Base-by-base conservation (phyloP, 1,140 invertebrate genomes). In the Kradibia gibbosae region DNA sequence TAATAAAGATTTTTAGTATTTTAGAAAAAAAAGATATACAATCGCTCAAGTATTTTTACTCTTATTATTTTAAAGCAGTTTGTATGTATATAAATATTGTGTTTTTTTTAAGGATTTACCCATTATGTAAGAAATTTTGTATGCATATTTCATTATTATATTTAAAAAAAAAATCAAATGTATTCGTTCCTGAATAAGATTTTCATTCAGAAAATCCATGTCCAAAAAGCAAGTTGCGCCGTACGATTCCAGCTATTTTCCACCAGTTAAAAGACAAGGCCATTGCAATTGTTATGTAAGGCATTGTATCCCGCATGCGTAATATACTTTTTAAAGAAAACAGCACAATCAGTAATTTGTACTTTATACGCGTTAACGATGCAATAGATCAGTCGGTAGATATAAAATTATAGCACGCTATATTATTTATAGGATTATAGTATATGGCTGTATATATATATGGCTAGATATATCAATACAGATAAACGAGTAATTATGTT, bases 281-380 rank as follows among this genome's bases (percentile, higher is more conserved):
- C 13, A 36, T 65, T 17, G 60, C 15, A 72, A 34, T 36, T 7
- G 39, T 76, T 76, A 76, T 55, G 39, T 62, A 76, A 76, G 15
- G 5, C n/a, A 36, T 39, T 57, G 22, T 62, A 65, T 65, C 8
- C 25, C 15, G 31, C 36, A 39, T 10, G 55, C 36, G 11, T 45
- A 60, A 76, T 76, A 62, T 57, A 76, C n/a, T 62, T 76, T 76
- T n/a, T 45, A 76, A 42, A 62, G 36, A 42, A 60, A 76, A 76
- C 22, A 22, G n/a, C n/a, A 76, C 7, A 55, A 22, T 57, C 73
- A 39, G 57, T 50, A 65, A 77, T 65, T 77, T 77, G 42, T 77
- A 48, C 28, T 31, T 77, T 10, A 62, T 42, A 57, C 8, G 42
- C 57, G 60, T 67, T 77, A 65, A 77, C 42, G 15, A 62, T 45